A percentile compares a stretch with the other conserved stretches of the same genome.
phyloP scores from a whole-genome alignment of 92 coral and sea anemone genomes.

The Ricordea florida region DNA sequence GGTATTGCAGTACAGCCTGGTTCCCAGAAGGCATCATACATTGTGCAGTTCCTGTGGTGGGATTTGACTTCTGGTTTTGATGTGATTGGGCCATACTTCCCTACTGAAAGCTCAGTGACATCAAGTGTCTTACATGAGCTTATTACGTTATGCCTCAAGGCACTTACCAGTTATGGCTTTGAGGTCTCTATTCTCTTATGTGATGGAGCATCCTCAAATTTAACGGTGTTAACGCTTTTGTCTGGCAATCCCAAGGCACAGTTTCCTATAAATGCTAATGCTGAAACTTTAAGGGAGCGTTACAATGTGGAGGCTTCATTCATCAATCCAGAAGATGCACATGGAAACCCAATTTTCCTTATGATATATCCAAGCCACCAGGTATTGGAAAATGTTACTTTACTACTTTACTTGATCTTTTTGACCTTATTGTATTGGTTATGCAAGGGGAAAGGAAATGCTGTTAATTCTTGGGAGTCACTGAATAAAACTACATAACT shows the following conservation, averaged over 20 bases:
- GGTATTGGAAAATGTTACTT: no score
- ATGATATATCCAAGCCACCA: not conserved
- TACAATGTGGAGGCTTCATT: not conserved
- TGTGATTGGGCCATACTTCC: not conserved
- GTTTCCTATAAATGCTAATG: not conserved
- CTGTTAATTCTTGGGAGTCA: no score
- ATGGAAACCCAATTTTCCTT: not conserved
- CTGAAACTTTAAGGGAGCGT: not conserved
- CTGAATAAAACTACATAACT: no score
- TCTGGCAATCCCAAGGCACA: not conserved
- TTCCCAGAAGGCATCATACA: not conserved
- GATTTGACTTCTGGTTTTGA: not conserved
- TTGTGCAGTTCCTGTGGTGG: not conserved
- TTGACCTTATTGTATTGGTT: no score
- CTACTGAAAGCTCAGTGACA: not conserved
- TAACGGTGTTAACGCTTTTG: not conserved
- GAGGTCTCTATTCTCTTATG: not conserved
- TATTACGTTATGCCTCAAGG: not conserved
- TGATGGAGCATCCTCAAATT: conserved; percentile 4
- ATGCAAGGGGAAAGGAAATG: no score
- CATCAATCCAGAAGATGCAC: not conserved
- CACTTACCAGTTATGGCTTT: not conserved
- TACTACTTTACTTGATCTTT: no score
- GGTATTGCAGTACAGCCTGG: not conserved
- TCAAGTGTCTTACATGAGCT: not conserved